phyloP scores from a whole-genome alignment of 2,113 vertebrate species.

The Centropus bengalensis region DNA sequence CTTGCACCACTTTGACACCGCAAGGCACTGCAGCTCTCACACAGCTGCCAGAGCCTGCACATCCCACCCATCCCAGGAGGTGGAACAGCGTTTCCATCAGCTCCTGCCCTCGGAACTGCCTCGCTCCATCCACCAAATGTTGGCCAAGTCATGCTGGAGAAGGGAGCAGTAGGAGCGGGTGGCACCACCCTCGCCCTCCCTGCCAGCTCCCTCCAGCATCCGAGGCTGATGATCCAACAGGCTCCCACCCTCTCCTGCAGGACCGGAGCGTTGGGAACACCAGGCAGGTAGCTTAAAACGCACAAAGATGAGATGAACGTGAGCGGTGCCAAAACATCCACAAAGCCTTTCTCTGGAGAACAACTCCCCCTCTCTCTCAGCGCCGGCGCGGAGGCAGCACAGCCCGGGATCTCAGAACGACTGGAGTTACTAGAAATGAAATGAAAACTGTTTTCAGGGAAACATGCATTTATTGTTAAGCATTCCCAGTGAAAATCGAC shows the following conservation, averaged over 20 bases:
- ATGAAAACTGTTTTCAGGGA: constrained; percentile 73
- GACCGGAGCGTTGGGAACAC: neutral
- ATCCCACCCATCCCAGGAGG: neutral
- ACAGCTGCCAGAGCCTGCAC: neutral
- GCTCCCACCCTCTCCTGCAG: neutral
- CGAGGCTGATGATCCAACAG: neutral
- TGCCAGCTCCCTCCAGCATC: neutral
- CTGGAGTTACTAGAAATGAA: constrained; percentile 54
- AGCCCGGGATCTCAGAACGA: neutral
- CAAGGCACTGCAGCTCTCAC: neutral
- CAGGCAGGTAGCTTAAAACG: neutral
- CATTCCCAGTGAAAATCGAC: constrained; percentile 81
- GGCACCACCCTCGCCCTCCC: rapidly evolving
- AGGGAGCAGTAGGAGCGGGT: rapidly evolving
- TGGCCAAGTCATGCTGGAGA: neutral
- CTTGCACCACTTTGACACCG: rapidly evolving
- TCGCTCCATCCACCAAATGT: rapidly evolving
- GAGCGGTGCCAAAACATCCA: neutral
- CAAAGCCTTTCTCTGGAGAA: neutral
- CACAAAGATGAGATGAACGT: neutral
- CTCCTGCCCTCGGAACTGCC: neutral
- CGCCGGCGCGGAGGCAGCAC: neutral
- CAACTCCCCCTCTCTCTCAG: neutral
- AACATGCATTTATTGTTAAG: constrained; percentile 82
- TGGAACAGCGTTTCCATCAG: neutral